These are phyloP conservation scores for Augochlora pura DNA, from an alignment of 1,140 invertebrate genomes.

Conservation along the genomic window DNA sequence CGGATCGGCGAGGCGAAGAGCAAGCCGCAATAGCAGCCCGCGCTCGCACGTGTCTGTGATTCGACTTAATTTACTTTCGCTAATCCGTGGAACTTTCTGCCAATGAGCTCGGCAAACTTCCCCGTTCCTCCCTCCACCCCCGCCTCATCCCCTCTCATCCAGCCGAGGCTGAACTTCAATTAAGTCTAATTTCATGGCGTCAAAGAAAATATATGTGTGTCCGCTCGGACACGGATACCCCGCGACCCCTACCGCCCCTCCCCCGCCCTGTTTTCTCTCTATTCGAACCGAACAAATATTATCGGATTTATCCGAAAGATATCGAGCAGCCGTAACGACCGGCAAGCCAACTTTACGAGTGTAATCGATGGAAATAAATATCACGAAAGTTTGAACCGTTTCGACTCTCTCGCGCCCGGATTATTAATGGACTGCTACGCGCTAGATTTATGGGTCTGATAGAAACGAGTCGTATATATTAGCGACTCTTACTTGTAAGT, in stretches of 20 bases:
- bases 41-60: constrained; percentile 5
- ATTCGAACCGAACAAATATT: not conserved
- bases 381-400: not conserved
- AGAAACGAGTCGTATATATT: not conserved
- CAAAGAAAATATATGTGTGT: constrained; percentile 5
- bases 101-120: not conserved
- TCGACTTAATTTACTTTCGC: constrained; percentile 25
- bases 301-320: not conserved
- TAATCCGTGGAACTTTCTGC: constrained; percentile 7
- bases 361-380: constrained; percentile 11
- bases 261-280: not conserved
- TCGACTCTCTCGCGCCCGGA: not conserved
- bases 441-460: not conserved
- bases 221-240: not conserved
- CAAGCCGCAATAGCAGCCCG: constrained; percentile 32
- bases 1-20: not conserved
- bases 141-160: too few relatives aligned
- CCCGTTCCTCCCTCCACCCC: not conserved
- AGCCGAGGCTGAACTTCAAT: not conserved
- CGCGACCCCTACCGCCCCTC: too few relatives aligned
- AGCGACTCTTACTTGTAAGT: not conserved
- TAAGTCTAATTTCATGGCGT: constrained; percentile 9
- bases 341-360: not conserved
- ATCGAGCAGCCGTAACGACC: not conserved
- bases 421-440: constrained; percentile 1